phyloP scores from a whole-genome alignment of 2,888 invertebrate genomes.

The Monoplex corrugatus region DNA sequence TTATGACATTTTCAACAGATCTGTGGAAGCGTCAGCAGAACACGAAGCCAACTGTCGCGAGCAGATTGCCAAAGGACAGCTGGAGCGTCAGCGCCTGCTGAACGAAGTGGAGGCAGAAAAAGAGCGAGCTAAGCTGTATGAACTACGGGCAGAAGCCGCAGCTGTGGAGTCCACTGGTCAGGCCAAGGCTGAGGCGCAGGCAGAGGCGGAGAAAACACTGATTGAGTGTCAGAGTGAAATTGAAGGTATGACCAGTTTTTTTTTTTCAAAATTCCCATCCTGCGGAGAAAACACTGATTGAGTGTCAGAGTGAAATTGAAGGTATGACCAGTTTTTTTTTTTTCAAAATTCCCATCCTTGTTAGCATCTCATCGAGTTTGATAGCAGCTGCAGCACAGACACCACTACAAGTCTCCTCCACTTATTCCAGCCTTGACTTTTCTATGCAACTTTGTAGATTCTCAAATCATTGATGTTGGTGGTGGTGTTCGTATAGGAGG shows the following conservation, averaged over 20 bases:
- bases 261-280: too few species aligned
- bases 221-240: conserved; percentile 78
- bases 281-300: not conserved
- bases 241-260: conserved; percentile 70
- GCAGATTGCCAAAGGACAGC: conserved; percentile 75
- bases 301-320: not conserved
- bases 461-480: too few species aligned
- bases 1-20: conserved; percentile 58
- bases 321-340: too few species aligned
- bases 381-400: too few species aligned
- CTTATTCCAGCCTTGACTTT: too few species aligned
- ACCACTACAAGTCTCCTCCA: too few species aligned
- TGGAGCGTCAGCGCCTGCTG: conserved; percentile 75
- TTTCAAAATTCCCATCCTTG: too few species aligned
- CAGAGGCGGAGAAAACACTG: conserved; percentile 73
- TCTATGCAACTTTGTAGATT: too few species aligned
- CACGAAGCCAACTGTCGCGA: conserved; percentile 77
- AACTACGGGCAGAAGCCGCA: conserved; percentile 72
- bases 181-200: conserved; percentile 78
- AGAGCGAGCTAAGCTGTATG: conserved; percentile 71
- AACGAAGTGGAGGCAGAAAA: conserved; percentile 77
- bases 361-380: too few species aligned
- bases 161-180: conserved; percentile 78
- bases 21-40: conserved; percentile 74
- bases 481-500: too few species aligned